These are phyloP conservation scores for Botia almorhae DNA, from an alignment of 2,797 vertebrate genomes.

Conservation along the genomic window DNA sequence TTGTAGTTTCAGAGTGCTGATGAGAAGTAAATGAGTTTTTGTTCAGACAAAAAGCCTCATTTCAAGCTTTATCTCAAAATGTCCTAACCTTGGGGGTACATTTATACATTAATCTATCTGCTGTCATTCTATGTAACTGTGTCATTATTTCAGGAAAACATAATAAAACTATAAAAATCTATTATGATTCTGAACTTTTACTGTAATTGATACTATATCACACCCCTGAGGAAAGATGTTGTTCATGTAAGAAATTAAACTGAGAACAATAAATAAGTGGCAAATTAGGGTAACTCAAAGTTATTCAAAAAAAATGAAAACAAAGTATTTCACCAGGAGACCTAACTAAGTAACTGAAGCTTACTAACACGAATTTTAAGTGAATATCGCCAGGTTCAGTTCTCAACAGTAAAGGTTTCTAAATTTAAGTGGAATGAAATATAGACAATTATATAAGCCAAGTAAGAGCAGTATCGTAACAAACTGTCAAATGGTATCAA, in stretches of 20 bases:
- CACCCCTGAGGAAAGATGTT: slow-evolving; percentile 12
- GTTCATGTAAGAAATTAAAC: not conserved
- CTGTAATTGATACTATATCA: slow-evolving; percentile 11
- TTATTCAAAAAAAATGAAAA: not conserved
- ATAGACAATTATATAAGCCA: not conserved
- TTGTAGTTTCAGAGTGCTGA: not conserved
- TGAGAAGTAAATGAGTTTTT: not conserved
- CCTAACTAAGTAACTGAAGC: slow-evolving; percentile 16
- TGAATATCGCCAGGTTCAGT: slow-evolving; percentile 14
- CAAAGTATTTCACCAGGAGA: not conserved
- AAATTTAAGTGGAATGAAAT: slow-evolving; percentile 35
- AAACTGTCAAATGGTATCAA: slow-evolving; percentile 7
- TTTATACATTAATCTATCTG: not conserved
- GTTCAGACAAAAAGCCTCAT: slow-evolving; percentile 1
- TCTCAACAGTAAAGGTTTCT: slow-evolving; percentile 1
- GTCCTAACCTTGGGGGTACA: not conserved
- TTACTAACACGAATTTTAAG: not conserved
- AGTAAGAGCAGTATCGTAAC: not conserved
- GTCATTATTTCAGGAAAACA: not conserved
- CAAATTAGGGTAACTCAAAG: not conserved
- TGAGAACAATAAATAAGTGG: slow-evolving; percentile 8
- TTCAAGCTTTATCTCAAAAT: not conserved
- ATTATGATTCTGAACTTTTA: not conserved
- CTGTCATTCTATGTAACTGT: not conserved
- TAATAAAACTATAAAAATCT: slow-evolving; percentile 19